Percentiles rank a stretch among this genome's conserved stretches.
These are phyloP conservation scores for Tipula confusa DNA, from an alignment of 2,888 invertebrate genomes.

Conservation along the genomic window DNA sequence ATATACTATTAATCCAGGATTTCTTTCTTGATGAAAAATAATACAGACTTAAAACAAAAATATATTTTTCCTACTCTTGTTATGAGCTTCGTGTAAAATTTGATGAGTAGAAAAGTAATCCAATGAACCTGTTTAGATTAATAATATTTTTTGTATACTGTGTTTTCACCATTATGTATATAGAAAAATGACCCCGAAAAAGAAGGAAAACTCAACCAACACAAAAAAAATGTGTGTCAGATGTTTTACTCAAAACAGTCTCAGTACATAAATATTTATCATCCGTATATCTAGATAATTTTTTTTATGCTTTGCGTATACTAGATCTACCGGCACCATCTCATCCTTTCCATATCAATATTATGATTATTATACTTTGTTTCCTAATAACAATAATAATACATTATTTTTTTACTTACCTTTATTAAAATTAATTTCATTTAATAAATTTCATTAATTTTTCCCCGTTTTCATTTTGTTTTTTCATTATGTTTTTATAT, in stretches of 20 bases:
- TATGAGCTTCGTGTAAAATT: background rate
- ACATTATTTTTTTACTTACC: background rate
- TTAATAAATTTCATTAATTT: conserved; percentile 16
- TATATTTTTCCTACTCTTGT: background rate
- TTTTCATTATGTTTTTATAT: background rate
- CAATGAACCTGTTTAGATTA: conserved; percentile 12
- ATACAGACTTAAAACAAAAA: background rate
- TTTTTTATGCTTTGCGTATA: background rate
- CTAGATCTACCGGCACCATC: background rate
- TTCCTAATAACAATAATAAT: conserved; percentile 3
- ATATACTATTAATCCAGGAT: conserved; percentile 12
- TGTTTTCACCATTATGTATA: background rate
- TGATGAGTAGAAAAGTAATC: conserved; percentile 20
- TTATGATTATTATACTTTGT: background rate
- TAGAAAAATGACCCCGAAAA: background rate
- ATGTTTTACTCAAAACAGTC: background rate
- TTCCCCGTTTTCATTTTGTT: background rate
- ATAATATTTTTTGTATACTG: conserved; percentile 9
- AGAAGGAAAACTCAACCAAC: background rate
- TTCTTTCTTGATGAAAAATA: conserved; percentile 25
- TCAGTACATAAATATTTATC: conserved; percentile 4
- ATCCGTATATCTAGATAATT: background rate
- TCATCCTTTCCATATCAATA: background rate
- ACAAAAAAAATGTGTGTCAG: background rate
- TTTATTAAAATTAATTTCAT: background rate